Evolutionary conservation across 2,113 vertebrate species (phyloP), one percentile per base, ranked within the genome.

Genomic region (Euleptes europaea): DNA sequence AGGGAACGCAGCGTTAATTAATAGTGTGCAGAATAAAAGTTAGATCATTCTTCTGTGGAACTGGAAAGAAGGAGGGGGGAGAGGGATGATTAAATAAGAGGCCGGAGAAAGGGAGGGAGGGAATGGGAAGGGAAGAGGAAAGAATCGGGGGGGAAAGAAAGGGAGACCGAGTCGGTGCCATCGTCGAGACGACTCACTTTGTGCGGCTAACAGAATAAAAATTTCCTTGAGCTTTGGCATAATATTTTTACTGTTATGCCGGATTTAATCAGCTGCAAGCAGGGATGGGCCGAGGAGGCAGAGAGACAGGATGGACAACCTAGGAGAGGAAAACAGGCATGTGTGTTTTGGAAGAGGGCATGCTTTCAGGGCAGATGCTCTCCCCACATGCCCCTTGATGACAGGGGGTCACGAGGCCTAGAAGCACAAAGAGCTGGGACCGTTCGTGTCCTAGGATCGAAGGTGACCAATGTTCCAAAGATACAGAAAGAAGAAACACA

Each of bases 1-100:
- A 91, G 95, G 92, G 90, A 95, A 86, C 67, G 17, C 91, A 87
- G 86, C 95, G 93, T 96, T 96, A 96, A 96, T 97, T 96, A 96
- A 96, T 93, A 94, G 93, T 93, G 88, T 85, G 69, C 91, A 95
- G 94, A 95, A 94, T 92, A 95, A 96, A 65, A 94, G 93, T 90
- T 94, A 94, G 94, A 94, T 65, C 85, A 0, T 91, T 94, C 80
- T 87, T 78, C 89, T 83, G 72, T 89, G 86, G 90, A 91, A 90
- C 82, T 86, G 84, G 86, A 90, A n/a, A 86, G 90, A 85, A 84
- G 21, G 60, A 90, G 90, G 90, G 86, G 65, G 80, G 0, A 44
- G 74, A 89, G 49, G 47, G 74, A 81, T 90, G 89, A 93, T 94
- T 92, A 94, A 93, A 93, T 91, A 93, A 66, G 92, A 92, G 92